These are phyloP conservation scores for Nesoenas mayeri DNA, from an alignment of 2,113 vertebrate genomes.

Conservation along the genomic window DNA sequence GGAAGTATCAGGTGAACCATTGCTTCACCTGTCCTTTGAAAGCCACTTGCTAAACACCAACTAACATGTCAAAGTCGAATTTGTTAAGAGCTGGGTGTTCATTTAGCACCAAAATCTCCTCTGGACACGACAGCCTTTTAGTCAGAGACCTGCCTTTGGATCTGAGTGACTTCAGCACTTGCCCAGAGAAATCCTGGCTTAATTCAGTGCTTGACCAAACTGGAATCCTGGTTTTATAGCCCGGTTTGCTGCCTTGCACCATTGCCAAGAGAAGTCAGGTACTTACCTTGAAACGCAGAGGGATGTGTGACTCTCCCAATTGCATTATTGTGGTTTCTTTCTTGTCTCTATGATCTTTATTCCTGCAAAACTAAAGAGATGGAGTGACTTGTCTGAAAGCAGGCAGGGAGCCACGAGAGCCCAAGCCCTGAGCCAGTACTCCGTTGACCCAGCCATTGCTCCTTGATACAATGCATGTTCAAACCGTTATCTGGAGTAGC, in stretches of 20 bases:
- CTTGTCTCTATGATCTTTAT: background rate
- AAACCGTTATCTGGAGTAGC: background rate
- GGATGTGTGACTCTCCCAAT: background rate
- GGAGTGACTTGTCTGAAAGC: background rate
- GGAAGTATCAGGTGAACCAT: background rate
- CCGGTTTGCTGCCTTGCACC: background rate
- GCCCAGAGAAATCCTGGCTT: background rate
- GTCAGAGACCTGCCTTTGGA: background rate
- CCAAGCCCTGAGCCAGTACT: background rate
- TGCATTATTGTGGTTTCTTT: background rate
- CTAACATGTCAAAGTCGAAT: background rate
- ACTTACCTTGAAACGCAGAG: background rate
- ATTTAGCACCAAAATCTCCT: background rate
- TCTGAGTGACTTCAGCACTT: background rate
- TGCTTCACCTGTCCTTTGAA: background rate
- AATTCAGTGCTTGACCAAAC: background rate
- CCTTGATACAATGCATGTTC: accelerated
- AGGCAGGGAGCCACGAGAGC: background rate
- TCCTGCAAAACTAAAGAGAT: background rate
- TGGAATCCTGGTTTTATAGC: background rate
- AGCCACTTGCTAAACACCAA: background rate
- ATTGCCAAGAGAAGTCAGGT: background rate
- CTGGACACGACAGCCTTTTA: background rate
- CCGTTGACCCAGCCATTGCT: background rate
- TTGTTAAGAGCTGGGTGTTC: background rate